Evolutionary conservation across 1,140 invertebrate species (phyloP), one percentile per base, ranked within the genome.

Genomic region (Rhopalosiphum maidis): DNA sequence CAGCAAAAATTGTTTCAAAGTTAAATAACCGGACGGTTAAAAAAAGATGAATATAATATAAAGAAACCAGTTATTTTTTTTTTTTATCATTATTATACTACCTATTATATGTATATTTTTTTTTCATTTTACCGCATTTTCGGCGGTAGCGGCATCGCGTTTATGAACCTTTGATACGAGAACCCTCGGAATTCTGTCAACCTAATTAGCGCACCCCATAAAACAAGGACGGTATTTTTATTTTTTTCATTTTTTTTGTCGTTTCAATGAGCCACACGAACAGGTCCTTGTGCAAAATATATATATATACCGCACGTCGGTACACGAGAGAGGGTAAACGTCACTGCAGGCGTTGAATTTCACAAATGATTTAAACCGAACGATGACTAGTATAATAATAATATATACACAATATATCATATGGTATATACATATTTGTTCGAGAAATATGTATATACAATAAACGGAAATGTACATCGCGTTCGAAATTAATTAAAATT

Each of bases 111-210:
- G 30, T 60, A 60, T 55, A 9, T 55, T 30, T 68, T 60, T 60
- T 77, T 77, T 91, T 46, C 46, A 35, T 91, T 82, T 91, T 82
- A 91, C 41, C 21, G 90, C 60, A 54, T 82, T 91, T 91, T 77
- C 2, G 90, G 68, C 43, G 90, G 90, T 23, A n/a, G 86, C 86
- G 46, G 87, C 48, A 22, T 51, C 87, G 87, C 15, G 41, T 91
- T 77, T 91, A 91, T n/a, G n/a, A 82, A 77, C 90, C 90, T 91
- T 91, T 91, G 90, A 91, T 91, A 91, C 90, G 90, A 30, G 90
- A 91, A 68, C 90, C 43, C 54, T 91, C 55, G 89, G 41, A 91
- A 48, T 82, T 35, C 90, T 46, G 90, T 91, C 90, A 82, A 48
- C 90, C 90, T 91, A 91, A 91, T 91, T 91, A 91, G 90, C 68